Conservation (phyloP, 1,140 invertebrate species). For the Calliopsis andreniformis region DNA sequence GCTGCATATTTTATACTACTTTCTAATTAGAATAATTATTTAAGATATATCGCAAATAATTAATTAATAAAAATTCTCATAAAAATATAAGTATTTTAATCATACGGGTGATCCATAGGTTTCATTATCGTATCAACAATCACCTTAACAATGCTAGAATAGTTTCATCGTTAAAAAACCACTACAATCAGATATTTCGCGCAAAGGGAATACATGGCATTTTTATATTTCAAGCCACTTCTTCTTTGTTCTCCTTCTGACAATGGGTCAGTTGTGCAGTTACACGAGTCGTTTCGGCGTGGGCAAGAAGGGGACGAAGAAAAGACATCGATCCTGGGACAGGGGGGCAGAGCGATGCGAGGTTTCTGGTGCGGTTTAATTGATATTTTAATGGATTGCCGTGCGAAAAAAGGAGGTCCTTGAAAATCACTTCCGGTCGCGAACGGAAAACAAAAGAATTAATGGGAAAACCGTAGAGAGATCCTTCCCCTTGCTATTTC, state of each 20-base stretch:
- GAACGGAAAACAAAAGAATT: slow-evolving; percentile 78
- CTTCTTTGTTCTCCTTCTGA: slow-evolving; percentile 39
- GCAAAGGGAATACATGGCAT: not conserved
- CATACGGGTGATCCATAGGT: too few relatives aligned
- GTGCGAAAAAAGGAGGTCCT: slow-evolving; percentile 61
- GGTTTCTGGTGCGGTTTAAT: slow-evolving; percentile 69
- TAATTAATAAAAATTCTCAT: too few relatives aligned
- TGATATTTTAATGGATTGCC: slow-evolving; percentile 79
- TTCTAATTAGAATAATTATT: too few relatives aligned
- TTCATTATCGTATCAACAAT: too few relatives aligned
- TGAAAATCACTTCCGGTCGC: slow-evolving; percentile 62
- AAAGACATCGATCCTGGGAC: slow-evolving; percentile 36
- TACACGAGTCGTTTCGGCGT: slow-evolving; percentile 20
- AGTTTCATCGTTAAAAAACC: too few relatives aligned
- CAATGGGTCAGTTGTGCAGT: slow-evolving; percentile 47
- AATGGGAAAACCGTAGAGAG: slow-evolving; percentile 79
- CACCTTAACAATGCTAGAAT: too few relatives aligned
- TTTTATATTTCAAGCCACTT: slow-evolving; percentile 2
- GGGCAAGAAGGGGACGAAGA: slow-evolving; percentile 28
- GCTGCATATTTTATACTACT: too few relatives aligned
- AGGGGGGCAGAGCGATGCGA: slow-evolving; percentile 49
- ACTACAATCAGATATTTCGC: too few relatives aligned
- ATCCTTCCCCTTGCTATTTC: slow-evolving; percentile 44
- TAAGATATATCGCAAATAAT: too few relatives aligned
- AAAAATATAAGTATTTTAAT: too few relatives aligned